These are phyloP conservation scores for Odocoileus hemionus DNA, from an alignment of 2,113 vertebrate species.

Conservation along the genomic window DNA sequence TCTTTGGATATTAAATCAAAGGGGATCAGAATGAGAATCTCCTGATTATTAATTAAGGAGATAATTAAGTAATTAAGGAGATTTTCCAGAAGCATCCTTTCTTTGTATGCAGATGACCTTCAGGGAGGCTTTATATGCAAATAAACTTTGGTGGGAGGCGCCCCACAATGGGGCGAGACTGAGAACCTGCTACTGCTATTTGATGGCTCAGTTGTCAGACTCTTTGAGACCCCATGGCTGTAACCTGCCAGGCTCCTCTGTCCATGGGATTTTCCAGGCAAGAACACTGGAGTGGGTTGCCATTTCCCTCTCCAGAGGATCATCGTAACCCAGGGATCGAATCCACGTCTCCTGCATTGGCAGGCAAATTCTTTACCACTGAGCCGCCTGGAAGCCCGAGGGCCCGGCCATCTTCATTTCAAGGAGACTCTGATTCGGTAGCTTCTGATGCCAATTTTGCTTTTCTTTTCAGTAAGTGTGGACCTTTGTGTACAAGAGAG, in stretches of 20 bases:
- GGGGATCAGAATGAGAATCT: not conserved
- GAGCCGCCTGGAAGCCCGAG: rapidly evolving
- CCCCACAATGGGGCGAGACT: rapidly evolving
- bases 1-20: not conserved
- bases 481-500: constrained; percentile 83
- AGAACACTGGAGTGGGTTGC: not conserved
- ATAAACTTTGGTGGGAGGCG: not conserved
- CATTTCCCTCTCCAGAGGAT: not conserved
- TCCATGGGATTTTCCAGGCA: not conserved
- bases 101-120: not conserved
- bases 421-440: not conserved
- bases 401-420: not conserved
- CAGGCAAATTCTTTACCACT: not conserved
- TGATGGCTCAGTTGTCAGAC: not conserved
- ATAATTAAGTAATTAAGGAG: not conserved
- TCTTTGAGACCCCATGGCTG: not conserved
- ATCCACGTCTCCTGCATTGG: not conserved
- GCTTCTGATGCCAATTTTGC: constrained; percentile 52
- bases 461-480: constrained; percentile 88
- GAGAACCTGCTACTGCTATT: rapidly evolving
- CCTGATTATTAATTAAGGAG: not conserved
- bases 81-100: not conserved
- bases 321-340: rapidly evolving
- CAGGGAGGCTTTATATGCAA: not conserved
- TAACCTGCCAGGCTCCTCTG: not conserved